Percentiles rank a stretch among this genome's conserved stretches.
phyloP scores from a whole-genome alignment of 2,113 vertebrate genomes.

The Zosterops hypoxanthus region DNA sequence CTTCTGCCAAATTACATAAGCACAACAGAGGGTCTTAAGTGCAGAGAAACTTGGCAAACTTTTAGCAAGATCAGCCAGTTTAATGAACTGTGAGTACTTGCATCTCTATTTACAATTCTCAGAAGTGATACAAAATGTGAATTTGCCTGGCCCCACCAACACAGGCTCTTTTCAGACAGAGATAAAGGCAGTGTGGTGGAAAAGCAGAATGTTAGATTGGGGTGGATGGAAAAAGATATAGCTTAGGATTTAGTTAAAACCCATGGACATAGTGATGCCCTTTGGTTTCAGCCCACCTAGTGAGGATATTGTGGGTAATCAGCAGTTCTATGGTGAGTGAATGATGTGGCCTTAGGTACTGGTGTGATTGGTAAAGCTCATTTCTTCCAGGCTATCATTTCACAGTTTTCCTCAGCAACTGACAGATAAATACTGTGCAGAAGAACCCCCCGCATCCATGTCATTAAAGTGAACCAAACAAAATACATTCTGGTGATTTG shows the following conservation, averaged over 20 bases:
- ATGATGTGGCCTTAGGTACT: not conserved
- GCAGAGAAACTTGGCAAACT: not conserved
- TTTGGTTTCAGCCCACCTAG: not conserved
- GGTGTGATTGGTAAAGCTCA: not conserved
- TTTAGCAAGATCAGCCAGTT: not conserved
- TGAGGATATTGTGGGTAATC: not conserved
- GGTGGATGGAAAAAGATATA: not conserved
- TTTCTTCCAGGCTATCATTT: not conserved
- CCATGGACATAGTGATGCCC: not conserved
- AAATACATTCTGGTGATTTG: not conserved
- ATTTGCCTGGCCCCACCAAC: not conserved
- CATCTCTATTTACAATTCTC: not conserved
- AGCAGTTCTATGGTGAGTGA: not conserved
- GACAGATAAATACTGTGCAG: not conserved
- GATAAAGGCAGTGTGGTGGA: not conserved
- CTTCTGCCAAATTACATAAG: slow-evolving; percentile 3
- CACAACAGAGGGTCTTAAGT: not conserved
- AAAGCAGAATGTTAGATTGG: not conserved
- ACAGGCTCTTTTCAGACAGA: not conserved
- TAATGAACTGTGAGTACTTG: not conserved
- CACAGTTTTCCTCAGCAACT: not conserved
- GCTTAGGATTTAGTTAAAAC: not conserved
- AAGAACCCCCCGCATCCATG: not conserved
- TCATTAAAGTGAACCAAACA: not conserved
- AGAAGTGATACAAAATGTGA: not conserved